Evolutionary conservation across 2,113 vertebrate species (phyloP).

Genomic region (Cnemophilus loriae): DNA sequence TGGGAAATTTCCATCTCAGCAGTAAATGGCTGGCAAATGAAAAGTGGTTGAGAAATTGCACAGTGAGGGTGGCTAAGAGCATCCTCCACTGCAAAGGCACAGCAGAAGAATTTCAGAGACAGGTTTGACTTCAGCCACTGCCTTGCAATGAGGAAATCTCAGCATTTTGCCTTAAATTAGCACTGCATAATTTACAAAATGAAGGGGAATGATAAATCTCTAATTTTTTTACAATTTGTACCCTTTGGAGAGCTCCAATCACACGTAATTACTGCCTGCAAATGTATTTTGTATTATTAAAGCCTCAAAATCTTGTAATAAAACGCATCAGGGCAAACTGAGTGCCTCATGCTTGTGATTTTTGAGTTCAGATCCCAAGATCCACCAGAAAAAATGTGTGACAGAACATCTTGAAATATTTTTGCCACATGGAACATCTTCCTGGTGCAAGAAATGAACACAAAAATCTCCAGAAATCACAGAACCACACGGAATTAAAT

Average conservation of each 20-base stretch:
- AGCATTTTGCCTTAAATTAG: background rate
- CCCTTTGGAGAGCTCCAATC: background rate
- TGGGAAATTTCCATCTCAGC: background rate
- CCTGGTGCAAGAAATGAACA: constrained; percentile 3
- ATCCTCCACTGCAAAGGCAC: too few relatives aligned
- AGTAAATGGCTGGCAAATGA: background rate
- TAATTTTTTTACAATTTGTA: background rate
- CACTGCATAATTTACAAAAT: background rate
- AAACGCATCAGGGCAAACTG: background rate
- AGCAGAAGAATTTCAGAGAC: too few relatives aligned
- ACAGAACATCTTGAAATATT: constrained; percentile 62
- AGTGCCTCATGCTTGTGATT: background rate
- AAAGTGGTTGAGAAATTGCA: background rate
- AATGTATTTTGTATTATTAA: background rate
- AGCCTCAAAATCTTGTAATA: background rate
- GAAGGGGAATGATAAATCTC: background rate
- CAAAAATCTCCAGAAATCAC: constrained; percentile 43
- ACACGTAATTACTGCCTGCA: background rate
- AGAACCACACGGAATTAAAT: constrained; percentile 44
- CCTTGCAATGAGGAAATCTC: background rate
- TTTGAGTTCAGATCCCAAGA: constrained; percentile 46
- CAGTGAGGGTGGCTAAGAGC: background rate
- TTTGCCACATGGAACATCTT: constrained; percentile 71
- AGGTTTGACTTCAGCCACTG: background rate
- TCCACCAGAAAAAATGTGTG: background rate